phyloP scores from a whole-genome alignment of 92 coral and sea anemone genomes.

The Porites lobata region DNA sequence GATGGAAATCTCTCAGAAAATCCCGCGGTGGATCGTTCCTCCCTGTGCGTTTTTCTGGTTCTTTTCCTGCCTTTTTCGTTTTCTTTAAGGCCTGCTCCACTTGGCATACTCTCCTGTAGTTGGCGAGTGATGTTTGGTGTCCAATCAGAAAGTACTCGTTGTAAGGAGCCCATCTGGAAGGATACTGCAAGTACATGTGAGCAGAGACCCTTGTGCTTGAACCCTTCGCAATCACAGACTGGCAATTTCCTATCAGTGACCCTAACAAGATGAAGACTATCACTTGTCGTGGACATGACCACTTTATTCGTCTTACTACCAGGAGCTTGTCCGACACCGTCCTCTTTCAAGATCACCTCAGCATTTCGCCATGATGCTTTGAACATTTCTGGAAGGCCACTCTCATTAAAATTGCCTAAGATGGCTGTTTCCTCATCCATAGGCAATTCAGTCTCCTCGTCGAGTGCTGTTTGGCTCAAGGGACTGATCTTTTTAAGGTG shows the following conservation, averaged over 20 bases:
- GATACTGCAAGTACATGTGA: constrained; percentile 53
- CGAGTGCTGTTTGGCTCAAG: not conserved
- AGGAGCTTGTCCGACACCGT: constrained; percentile 8
- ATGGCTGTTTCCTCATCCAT: not conserved
- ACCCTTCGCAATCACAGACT: too few species aligned
- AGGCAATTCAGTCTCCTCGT: not conserved
- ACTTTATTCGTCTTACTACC: not conserved
- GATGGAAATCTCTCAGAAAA: too few species aligned
- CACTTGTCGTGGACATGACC: not conserved
- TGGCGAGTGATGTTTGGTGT: constrained; percentile 20
- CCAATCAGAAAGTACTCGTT: not conserved
- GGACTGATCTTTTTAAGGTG: not conserved
- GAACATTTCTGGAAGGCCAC: not conserved
- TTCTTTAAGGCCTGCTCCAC: too few species aligned
- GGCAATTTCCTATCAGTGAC: too few species aligned
- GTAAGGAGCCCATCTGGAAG: constrained; percentile 24
- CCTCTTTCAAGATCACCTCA: not conserved
- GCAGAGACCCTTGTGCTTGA: constrained; percentile 16
- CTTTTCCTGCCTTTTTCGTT: too few species aligned
- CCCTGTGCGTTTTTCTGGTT: too few species aligned
- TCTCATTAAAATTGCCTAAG: not conserved
- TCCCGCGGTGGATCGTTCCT: too few species aligned
- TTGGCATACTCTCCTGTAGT: not conserved
- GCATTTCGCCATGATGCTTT: not conserved
- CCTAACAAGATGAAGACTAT: not conserved